These are phyloP conservation scores for Calycopis cecrops DNA, from an alignment of 1,140 invertebrate genomes.

Conservation along the genomic window DNA sequence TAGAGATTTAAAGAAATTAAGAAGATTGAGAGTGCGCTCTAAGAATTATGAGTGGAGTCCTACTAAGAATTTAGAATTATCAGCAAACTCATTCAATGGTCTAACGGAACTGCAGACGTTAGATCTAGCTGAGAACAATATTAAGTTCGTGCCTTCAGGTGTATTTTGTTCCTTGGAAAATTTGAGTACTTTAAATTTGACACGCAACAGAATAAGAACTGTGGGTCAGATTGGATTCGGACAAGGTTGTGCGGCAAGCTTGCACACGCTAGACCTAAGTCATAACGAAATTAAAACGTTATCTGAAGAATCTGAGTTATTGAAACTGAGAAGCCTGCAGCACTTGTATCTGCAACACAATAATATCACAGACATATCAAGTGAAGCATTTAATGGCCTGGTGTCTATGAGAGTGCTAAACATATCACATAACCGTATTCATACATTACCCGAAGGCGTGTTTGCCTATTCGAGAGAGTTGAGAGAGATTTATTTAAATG, in stretches of 20 bases:
- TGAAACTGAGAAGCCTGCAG: conserved; percentile 83
- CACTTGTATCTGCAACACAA: conserved; percentile 88
- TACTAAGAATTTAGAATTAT: conserved; percentile 82
- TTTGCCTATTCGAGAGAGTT: conserved; percentile 86
- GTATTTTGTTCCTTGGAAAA: conserved; percentile 86
- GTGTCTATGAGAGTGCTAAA: conserved; percentile 86
- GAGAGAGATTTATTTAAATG: conserved; percentile 88
- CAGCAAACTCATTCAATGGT: conserved; percentile 80
- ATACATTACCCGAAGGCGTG: conserved; percentile 84
- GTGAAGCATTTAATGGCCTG: conserved; percentile 84
- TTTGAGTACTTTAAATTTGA: conserved; percentile 89
- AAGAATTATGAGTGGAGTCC: conserved; percentile 86
- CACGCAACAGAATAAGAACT: conserved; percentile 85
- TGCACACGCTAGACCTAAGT: conserved; percentile 86
- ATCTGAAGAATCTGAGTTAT: conserved; percentile 82
- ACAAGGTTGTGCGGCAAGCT: conserved; percentile 74
- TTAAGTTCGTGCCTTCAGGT: conserved; percentile 83
- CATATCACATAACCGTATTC: conserved; percentile 87
- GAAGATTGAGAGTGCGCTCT: conserved; percentile 83
- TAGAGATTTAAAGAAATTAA: conserved; percentile 84
- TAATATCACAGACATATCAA: conserved; percentile 86
- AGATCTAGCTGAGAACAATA: conserved; percentile 88
- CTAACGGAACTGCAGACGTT: conserved; percentile 85
- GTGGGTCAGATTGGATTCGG: conserved; percentile 84
- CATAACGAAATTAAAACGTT: conserved; percentile 84